phyloP scores from a whole-genome alignment of 1,140 invertebrate species.

The Mya arenaria region DNA sequence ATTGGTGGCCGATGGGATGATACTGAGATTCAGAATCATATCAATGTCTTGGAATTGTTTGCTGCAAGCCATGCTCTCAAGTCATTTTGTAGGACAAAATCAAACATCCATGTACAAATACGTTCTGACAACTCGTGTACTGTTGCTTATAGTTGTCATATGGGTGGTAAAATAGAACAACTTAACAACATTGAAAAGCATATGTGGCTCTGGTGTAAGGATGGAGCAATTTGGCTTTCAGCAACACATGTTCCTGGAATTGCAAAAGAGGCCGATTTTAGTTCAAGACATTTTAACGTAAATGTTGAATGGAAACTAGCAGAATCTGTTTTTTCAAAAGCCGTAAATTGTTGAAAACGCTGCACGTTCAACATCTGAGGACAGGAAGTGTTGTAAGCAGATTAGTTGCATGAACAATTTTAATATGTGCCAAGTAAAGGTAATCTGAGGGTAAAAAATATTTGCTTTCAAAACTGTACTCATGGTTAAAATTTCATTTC shows the following conservation, averaged over 20 bases:
- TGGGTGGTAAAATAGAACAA: neutral
- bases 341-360: too few species aligned
- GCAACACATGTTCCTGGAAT: neutral
- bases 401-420: too few species aligned
- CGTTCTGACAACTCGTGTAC: neutral
- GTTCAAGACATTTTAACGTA: slow-evolving; percentile 19
- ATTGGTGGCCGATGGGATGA: slow-evolving; percentile 22
- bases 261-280: neutral
- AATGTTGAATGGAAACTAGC: slow-evolving; percentile 11
- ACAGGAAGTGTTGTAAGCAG: too few species aligned
- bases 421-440: too few species aligned
- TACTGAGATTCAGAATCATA: neutral
- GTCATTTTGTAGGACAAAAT: neutral
- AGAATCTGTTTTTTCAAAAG: neutral
- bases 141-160: neutral
- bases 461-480: too few species aligned
- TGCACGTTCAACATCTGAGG: too few species aligned
- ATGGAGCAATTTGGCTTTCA: slow-evolving; percentile 13
- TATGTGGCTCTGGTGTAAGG: slow-evolving; percentile 20
- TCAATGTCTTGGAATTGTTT: slow-evolving; percentile 3
- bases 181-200: neutral
- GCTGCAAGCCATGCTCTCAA: neutral
- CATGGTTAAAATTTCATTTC: too few species aligned
- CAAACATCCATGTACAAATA: slow-evolving; percentile 17
- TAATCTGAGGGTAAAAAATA: too few species aligned